Evolutionary conservation across 2,113 vertebrate species (phyloP).

Genomic region (Willisornis vidua): DNA sequence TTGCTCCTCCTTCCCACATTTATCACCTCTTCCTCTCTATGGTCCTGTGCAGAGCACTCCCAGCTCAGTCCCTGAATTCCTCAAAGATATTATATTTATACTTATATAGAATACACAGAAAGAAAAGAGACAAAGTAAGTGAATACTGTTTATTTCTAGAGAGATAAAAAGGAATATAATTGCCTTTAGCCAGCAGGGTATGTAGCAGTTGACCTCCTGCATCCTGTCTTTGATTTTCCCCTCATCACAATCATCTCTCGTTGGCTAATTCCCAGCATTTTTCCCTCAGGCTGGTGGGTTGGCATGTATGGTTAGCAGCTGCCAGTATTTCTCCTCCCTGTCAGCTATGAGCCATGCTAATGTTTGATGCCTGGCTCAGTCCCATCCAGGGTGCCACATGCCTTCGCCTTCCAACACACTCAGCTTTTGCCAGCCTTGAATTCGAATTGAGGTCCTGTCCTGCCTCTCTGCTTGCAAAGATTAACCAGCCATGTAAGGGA

Average conservation of each 20-base stretch:
- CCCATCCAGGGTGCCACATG: slow-evolving; percentile 64
- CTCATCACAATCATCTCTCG: slow-evolving; percentile 41
- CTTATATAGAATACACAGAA: neutral
- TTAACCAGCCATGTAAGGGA: neutral
- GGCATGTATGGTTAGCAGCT: slow-evolving; percentile 71
- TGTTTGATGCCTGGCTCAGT: slow-evolving; percentile 65
- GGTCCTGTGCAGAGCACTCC: neutral
- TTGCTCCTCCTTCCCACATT: neutral
- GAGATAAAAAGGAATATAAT: slow-evolving; percentile 43
- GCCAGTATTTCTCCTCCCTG: slow-evolving; percentile 72
- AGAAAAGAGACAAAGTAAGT: neutral
- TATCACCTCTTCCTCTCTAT: neutral
- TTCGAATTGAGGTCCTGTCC: slow-evolving; percentile 11
- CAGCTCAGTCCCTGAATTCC: neutral
- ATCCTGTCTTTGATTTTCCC: slow-evolving; percentile 71
- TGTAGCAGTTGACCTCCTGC: slow-evolving; percentile 53
- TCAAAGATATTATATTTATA: neutral
- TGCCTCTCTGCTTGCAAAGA: slow-evolving; percentile 7
- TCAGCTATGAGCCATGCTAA: slow-evolving; percentile 62
- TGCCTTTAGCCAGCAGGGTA: slow-evolving; percentile 4
- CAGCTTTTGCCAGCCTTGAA: slow-evolving; percentile 51
- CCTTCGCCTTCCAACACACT: slow-evolving; percentile 53
- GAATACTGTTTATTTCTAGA: slow-evolving; percentile 24
- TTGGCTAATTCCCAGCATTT: slow-evolving; percentile 68
- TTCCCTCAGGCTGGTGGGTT: slow-evolving; percentile 28